Percentiles rank a stretch among this genome's conserved stretches.
These are phyloP conservation scores for Iselma pallidipennis DNA, from an alignment of 2,888 invertebrate genomes.

Conservation along the genomic window DNA sequence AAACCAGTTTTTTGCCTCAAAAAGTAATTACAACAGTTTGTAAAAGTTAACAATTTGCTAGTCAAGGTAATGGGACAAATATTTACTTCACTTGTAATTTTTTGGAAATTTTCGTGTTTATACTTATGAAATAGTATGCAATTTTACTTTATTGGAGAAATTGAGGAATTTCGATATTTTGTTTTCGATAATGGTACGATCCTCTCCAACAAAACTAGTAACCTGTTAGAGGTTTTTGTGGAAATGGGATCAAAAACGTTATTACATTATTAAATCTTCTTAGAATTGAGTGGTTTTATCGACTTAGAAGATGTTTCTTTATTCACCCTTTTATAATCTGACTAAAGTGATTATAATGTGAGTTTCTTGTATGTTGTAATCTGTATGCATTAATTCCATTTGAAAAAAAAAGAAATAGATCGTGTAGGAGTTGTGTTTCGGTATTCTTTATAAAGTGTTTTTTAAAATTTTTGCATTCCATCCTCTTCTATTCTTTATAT, in stretches of 20 bases:
- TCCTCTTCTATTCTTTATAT: no score
- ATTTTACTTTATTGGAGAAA: no score
- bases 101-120: neutral
- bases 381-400: no score
- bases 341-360: no score
- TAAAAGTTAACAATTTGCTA: no score
- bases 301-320: neutral
- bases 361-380: no score
- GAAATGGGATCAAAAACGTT: no score
- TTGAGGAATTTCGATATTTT: no score
- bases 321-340: neutral
- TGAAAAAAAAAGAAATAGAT: no score
- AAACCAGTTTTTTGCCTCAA: neutral
- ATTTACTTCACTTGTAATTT: no score
- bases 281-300: conserved; percentile 6
- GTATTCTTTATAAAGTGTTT: neutral
- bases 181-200: no score
- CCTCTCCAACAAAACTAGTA: neutral
- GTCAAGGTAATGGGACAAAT: neutral
- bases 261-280: neutral
- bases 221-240: neutral
- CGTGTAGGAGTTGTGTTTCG: neutral
- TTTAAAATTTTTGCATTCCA: neutral
- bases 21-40: neutral
- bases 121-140: no score